phyloP scores from a whole-genome alignment of 2,113 vertebrate genomes.

The Bombycilla garrulus region DNA sequence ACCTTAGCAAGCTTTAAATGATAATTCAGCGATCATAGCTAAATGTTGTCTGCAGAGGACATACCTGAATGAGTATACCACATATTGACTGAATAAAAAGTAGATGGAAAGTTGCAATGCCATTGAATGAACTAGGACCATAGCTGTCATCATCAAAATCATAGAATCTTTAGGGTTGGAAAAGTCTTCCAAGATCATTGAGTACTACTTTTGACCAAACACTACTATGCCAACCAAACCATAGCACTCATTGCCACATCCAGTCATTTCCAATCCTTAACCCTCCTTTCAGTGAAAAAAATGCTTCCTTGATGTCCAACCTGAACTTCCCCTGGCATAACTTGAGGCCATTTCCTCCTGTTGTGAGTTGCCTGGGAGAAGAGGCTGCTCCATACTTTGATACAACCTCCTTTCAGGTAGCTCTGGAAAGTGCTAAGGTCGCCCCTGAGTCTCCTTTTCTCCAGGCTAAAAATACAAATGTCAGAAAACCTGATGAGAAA shows the following conservation, averaged over 20 bases:
- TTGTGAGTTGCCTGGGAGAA: neutral
- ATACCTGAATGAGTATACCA: neutral
- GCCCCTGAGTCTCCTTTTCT: neutral
- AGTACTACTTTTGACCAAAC: neutral
- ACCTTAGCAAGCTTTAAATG: constrained; percentile 33
- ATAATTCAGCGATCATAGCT: constrained; percentile 31
- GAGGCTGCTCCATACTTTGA: neutral
- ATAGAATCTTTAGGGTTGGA: neutral
- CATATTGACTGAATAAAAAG: neutral
- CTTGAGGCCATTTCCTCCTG: neutral
- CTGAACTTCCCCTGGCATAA: neutral
- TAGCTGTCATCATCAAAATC: neutral
- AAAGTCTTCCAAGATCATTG: neutral
- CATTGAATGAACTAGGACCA: neutral
- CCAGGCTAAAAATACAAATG: neutral
- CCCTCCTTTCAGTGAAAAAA: neutral
- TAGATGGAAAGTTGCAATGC: neutral
- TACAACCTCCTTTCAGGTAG: neutral
- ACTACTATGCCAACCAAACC: neutral
- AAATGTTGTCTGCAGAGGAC: neutral
- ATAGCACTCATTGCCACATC: neutral
- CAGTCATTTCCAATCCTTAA: neutral
- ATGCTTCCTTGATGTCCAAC: neutral
- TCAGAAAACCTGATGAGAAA: neutral
- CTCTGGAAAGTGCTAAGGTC: neutral